phyloP scores from a whole-genome alignment of 2,113 vertebrate genomes.

The Xiphophorus maculatus region DNA sequence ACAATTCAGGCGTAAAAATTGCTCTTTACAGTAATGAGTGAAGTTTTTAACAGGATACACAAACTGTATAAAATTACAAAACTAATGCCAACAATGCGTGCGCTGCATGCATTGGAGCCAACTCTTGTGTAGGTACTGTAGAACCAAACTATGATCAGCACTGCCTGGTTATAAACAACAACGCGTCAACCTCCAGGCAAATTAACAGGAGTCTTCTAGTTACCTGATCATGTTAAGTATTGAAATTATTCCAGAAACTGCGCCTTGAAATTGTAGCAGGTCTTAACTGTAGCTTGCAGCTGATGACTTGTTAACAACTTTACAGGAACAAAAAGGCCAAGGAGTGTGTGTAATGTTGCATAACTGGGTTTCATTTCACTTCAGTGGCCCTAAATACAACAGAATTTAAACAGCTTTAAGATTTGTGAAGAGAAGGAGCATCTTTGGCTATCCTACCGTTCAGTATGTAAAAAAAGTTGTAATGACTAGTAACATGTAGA shows the following conservation, averaged over 20 bases:
- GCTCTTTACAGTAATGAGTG: not conserved
- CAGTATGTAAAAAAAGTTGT: not conserved
- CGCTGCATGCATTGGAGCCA: not conserved
- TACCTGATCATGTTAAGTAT: slow-evolving; percentile 5
- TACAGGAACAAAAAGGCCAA: not conserved
- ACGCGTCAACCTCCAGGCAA: slow-evolving; percentile 11
- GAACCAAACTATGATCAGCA: not conserved
- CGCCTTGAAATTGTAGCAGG: not conserved
- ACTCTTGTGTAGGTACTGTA: not conserved
- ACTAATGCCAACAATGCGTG: not conserved
- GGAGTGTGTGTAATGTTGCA: too few species aligned
- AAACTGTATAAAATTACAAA: not conserved
- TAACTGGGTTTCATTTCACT: not conserved
- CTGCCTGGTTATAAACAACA: not conserved
- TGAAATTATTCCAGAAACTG: slow-evolving; percentile 3
- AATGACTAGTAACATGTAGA: too few species aligned
- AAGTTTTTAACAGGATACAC: not conserved
- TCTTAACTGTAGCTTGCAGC: slow-evolving; percentile 1
- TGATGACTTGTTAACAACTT: slow-evolving; percentile 1
- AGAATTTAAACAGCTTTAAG: not conserved
- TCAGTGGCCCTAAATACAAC: not conserved
- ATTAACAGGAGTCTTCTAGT: slow-evolving; percentile 1
- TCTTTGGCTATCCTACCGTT: too few species aligned
- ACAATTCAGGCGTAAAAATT: not conserved
- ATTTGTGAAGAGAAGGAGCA: not conserved